A percentile compares a stretch with the other conserved stretches of the same genome.
phyloP scores from a whole-genome alignment of 2,113 vertebrate species.

The Thunnus maccoyii region DNA sequence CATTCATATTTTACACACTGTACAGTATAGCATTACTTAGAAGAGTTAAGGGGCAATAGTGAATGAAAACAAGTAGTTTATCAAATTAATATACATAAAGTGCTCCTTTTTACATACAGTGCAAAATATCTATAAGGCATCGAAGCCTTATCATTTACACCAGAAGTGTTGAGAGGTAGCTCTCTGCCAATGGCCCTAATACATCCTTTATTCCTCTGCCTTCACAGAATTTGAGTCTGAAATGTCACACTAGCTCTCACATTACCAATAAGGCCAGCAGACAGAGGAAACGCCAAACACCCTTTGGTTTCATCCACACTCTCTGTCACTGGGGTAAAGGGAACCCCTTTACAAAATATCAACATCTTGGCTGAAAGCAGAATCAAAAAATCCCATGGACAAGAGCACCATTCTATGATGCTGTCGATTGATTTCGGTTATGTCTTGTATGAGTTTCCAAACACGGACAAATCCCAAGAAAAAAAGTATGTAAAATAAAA shows the following conservation, averaged over 20 bases:
- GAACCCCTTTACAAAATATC: slow-evolving; percentile 13
- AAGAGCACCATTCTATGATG: slow-evolving; percentile 11
- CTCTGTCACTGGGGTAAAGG: not conserved
- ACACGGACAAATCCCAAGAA: not conserved
- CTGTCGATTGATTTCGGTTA: slow-evolving; percentile 6
- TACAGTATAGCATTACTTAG: too few relatives aligned
- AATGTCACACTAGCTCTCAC: slow-evolving; percentile 36
- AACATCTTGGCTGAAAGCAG: not conserved
- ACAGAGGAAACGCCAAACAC: slow-evolving; percentile 16
- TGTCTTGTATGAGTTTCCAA: not conserved
- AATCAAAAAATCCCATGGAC: not conserved
- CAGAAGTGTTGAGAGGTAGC: slow-evolving; percentile 15
- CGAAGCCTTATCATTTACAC: slow-evolving; percentile 31
- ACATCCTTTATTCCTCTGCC: slow-evolving; percentile 30
- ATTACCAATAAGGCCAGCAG: slow-evolving; percentile 15
- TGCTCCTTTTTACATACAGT: not conserved
- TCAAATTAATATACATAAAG: too few relatives aligned
- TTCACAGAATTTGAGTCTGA: slow-evolving; percentile 21
- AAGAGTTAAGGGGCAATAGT: too few relatives aligned
- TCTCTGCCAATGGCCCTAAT: slow-evolving; percentile 5
- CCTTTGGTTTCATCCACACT: slow-evolving; percentile 10
- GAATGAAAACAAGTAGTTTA: too few relatives aligned
- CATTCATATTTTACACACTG: not conserved
- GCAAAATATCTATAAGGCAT: slow-evolving; percentile 29
- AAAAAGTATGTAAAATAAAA: slow-evolving; percentile 1